phyloP scores from a whole-genome alignment of 2,888 invertebrate genomes.

The Scaptomyza reducta region DNA sequence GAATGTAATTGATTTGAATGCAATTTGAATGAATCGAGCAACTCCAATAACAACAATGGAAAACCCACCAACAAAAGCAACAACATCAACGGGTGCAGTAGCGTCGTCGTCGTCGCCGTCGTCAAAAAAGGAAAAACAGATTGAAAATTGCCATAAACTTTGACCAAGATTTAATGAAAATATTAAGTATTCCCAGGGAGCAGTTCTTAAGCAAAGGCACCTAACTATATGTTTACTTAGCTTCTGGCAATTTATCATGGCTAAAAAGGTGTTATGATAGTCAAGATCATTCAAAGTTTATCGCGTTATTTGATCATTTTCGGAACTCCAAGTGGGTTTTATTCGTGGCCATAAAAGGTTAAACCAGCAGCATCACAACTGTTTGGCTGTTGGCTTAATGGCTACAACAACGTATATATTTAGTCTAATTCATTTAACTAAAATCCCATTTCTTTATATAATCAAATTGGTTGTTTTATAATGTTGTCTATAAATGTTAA shows the following conservation, averaged over 20 bases:
- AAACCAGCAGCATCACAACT: not conserved
- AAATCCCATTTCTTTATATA: not conserved
- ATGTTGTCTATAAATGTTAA: not conserved
- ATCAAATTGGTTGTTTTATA: not conserved
- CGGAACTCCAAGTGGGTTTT: not conserved
- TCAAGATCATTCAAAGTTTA: conserved; percentile 17
- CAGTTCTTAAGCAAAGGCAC: conserved; percentile 12
- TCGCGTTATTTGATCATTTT: not conserved
- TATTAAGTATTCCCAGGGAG: conserved; percentile 49
- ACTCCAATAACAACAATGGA: conserved; percentile 37
- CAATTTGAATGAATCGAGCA: conserved; percentile 71
- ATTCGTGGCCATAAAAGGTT: not conserved
- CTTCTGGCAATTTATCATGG: not conserved
- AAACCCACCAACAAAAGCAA: conserved; percentile 40
- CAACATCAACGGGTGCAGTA: conserved; percentile 59
- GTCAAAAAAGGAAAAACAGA: conserved; percentile 27
- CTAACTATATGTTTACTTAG: not conserved
- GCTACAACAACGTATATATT: not conserved
- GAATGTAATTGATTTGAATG: conserved; percentile 79
- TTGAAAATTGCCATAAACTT: conserved; percentile 66
- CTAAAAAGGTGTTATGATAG: conserved; percentile 7
- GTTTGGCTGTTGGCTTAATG: not conserved
- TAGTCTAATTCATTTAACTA: not conserved
- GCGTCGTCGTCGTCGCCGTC: conserved; percentile 38
- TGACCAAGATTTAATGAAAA: conserved; percentile 68